Percentiles rank a stretch among this genome's conserved stretches.
Conservation (phyloP, 2,797 vertebrate species). For the Malurus leucopterus region DNA sequence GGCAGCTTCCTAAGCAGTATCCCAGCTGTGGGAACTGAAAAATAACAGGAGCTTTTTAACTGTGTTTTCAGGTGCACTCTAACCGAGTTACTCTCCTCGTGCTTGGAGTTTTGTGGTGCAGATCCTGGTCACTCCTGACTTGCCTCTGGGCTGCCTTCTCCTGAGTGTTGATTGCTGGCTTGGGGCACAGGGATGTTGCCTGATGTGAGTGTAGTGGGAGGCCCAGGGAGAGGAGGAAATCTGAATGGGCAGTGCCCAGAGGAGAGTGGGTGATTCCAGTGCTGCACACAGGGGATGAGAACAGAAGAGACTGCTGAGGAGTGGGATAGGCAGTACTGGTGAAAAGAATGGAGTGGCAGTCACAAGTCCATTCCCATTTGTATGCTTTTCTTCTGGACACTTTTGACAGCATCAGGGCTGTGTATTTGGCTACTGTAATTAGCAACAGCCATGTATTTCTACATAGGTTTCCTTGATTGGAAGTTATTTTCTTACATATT, state of each 20-base stretch:
- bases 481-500: background rate
- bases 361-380: accelerated
- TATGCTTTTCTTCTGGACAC: background rate
- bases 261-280: accelerated
- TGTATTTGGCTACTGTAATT: background rate
- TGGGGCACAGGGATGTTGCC: background rate
- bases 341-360: background rate
- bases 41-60: background rate
- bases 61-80: background rate
- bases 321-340: background rate
- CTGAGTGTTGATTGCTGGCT: background rate
- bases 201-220: background rate
- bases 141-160: background rate
- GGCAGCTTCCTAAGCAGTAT: background rate
- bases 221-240: background rate
- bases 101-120: background rate
- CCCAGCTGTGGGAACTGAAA: background rate
- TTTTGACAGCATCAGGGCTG: background rate
- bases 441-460: background rate
- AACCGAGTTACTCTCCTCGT: background rate
- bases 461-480: background rate
- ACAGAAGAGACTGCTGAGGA: background rate
- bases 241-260: accelerated
- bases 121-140: background rate
- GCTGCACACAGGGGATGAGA: background rate